These are phyloP conservation scores for Campylomormyrus tamandua DNA, from an alignment of 2,113 vertebrate genomes.

Conservation along the genomic window DNA sequence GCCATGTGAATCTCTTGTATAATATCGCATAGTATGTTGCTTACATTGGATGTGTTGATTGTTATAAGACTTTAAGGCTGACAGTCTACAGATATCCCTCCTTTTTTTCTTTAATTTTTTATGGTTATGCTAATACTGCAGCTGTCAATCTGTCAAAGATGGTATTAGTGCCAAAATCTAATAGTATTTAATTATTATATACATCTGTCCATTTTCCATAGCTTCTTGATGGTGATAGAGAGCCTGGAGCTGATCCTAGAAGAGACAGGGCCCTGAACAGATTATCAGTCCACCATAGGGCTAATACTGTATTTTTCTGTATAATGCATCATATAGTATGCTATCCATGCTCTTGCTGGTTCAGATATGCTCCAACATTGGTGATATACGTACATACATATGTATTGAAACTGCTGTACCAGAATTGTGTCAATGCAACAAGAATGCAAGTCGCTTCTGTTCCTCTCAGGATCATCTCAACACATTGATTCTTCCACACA, in stretches of 20 bases:
- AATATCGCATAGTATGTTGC: not conserved
- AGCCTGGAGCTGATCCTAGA: not conserved
- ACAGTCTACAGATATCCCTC: not conserved
- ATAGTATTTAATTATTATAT: not conserved
- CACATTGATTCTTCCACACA: not conserved
- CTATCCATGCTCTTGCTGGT: not conserved
- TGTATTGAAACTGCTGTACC: not conserved
- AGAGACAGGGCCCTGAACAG: not conserved
- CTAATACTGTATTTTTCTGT: not conserved
- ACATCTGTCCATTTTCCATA: not conserved
- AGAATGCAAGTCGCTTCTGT: not conserved
- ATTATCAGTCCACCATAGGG: not conserved
- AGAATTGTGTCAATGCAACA: not conserved
- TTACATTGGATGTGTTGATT: not conserved
- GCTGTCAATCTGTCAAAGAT: not conserved
- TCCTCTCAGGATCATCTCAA: not conserved
- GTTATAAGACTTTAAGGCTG: not conserved
- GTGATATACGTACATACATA: not conserved
- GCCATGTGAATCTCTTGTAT: not conserved
- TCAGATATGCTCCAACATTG: not conserved
- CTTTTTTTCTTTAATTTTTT: not conserved
- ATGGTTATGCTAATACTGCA: not conserved
- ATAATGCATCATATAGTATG: not conserved
- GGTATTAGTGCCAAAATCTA: not conserved
- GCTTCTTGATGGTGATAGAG: not conserved